These are phyloP conservation scores for Octonoba sinensis DNA, from an alignment of 2,888 invertebrate species.

Conservation along the genomic window DNA sequence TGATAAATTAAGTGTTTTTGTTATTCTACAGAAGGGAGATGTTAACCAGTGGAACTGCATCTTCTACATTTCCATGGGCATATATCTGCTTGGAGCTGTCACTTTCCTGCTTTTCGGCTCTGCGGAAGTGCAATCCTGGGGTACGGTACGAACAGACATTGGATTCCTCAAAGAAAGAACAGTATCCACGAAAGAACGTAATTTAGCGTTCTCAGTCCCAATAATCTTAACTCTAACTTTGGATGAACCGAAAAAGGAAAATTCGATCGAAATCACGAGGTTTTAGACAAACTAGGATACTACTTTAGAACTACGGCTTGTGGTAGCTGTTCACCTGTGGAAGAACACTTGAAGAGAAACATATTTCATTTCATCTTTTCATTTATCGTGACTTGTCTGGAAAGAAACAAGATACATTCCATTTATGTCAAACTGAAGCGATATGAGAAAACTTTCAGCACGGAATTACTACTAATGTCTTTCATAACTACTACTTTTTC, in stretches of 20 bases:
- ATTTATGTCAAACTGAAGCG: too few species aligned
- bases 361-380: too few species aligned
- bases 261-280: not conserved
- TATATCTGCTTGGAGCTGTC: conserved; percentile 80
- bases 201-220: conserved; percentile 25
- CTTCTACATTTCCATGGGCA: conserved; percentile 80
- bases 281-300: not conserved
- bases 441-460: too few species aligned
- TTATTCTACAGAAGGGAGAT: conserved; percentile 30
- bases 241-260: conserved; percentile 4
- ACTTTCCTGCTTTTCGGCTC: conserved; percentile 80
- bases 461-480: too few species aligned
- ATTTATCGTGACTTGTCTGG: too few species aligned
- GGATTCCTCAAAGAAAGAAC: conserved; percentile 9
- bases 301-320: too few species aligned
- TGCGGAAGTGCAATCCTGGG: conserved; percentile 79
- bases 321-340: too few species aligned
- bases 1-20: too few species aligned
- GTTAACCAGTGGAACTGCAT: conserved; percentile 78
- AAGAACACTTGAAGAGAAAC: too few species aligned
- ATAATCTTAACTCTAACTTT: conserved; percentile 1
- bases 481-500: too few species aligned
- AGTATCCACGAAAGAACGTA: conserved; percentile 20
- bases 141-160: not conserved
- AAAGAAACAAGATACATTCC: too few species aligned